These are phyloP conservation scores for Calameuta filiformis DNA, from an alignment of 2,888 invertebrate species.

Conservation along the genomic window DNA sequence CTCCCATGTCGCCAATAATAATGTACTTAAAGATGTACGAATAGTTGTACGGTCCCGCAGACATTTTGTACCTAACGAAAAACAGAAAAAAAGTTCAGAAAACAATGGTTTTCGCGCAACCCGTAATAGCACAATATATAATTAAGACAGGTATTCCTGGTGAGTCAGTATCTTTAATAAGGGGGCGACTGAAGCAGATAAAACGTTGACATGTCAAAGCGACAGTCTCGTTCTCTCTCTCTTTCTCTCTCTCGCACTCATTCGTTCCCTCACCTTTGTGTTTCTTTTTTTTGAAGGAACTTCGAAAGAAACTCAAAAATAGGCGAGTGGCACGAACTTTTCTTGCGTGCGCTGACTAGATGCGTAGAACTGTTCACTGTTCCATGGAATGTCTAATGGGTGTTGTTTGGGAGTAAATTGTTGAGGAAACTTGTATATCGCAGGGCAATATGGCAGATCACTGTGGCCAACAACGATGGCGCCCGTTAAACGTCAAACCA, in stretches of 20 bases:
- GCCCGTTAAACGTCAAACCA: slow-evolving; percentile 47
- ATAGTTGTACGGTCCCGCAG: slow-evolving; percentile 98
- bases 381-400: slow-evolving; percentile 30
- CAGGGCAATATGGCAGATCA: slow-evolving; percentile 47
- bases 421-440: slow-evolving; percentile 28
- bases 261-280: too few relatives aligned
- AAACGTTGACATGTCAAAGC: slow-evolving; percentile 32
- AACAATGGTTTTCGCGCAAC: neutral
- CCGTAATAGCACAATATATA: neutral
- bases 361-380: slow-evolving; percentile 29
- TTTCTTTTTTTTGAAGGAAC: too few relatives aligned
- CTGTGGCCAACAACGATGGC: slow-evolving; percentile 38
- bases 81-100: neutral
- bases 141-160: too few relatives aligned
- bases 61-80: slow-evolving; percentile 72
- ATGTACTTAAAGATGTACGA: slow-evolving; percentile 99
- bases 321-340: neutral
- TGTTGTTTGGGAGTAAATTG: slow-evolving; percentile 35
- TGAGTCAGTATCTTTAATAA: too few relatives aligned
- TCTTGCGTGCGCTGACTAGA: slow-evolving; percentile 11
- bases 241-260: too few relatives aligned
- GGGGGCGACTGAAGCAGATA: neutral
- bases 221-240: too few relatives aligned
- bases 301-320: neutral
- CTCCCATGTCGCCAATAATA: slow-evolving; percentile 99